phyloP scores from a whole-genome alignment of 2,797 vertebrate species.

The Centropyge bicolor region DNA sequence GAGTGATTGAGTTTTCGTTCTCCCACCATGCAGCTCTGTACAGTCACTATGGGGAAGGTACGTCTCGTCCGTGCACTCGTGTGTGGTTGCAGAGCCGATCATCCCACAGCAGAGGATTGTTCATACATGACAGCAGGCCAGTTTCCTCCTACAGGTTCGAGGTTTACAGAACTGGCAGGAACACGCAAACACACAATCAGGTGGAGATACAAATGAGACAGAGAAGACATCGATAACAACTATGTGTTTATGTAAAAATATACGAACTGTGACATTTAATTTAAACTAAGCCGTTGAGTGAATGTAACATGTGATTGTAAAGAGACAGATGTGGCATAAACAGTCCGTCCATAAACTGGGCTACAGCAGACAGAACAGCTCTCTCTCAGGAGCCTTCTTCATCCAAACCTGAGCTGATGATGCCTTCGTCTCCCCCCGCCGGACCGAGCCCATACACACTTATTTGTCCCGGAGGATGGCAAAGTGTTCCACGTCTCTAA shows the following conservation, averaged over 20 bases:
- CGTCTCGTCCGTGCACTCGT: not conserved
- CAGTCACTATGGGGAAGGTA: not conserved
- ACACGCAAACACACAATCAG: not conserved
- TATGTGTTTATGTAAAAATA: not conserved
- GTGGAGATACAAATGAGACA: not conserved
- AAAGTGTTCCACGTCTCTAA: constrained; percentile 86
- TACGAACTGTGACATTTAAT: not conserved
- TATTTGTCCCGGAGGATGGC: constrained; percentile 72
- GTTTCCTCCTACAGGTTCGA: constrained; percentile 20
- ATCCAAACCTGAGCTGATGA: constrained; percentile 43
- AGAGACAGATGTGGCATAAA: constrained; percentile 49
- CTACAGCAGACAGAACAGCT: constrained; percentile 21
- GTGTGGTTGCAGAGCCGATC: constrained; percentile 29
- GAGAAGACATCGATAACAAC: not conserved
- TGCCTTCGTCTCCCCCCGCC: constrained; percentile 58
- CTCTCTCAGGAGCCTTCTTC: constrained; percentile 54
- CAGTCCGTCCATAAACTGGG: constrained; percentile 22
- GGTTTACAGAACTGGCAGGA: constrained; percentile 11
- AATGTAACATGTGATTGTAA: constrained; percentile 6
- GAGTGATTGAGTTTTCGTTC: constrained; percentile 4
- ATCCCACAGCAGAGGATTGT: constrained; percentile 9
- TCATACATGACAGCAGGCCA: not conserved
- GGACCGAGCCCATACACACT: constrained; percentile 57
- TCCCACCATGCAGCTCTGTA: not conserved
- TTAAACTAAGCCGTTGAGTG: not conserved